Percentiles rank a stretch among this genome's conserved stretches.
phyloP scores from a whole-genome alignment of 2,113 vertebrate species.

The Pseudopodoces humilis region DNA sequence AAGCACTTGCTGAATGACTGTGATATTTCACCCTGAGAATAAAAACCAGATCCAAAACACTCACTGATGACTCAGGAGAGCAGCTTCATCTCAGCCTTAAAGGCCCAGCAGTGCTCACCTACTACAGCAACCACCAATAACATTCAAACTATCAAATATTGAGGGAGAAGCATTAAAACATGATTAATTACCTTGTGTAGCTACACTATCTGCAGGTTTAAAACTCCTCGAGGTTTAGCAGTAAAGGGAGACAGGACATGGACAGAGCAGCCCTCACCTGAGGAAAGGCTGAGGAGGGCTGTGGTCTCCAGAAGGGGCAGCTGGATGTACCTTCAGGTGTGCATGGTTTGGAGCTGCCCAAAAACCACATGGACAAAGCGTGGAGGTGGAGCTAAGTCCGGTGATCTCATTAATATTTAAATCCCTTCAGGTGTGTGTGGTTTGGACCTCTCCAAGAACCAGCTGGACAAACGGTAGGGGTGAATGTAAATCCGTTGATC shows the following conservation, averaged over 20 bases:
- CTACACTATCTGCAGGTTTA: not conserved
- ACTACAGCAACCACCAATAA: not conserved
- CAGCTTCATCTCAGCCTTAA: not conserved
- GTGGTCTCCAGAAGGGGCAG: too few species aligned
- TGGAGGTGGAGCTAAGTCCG: too few species aligned
- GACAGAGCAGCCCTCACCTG: accelerated
- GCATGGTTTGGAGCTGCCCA: too few species aligned
- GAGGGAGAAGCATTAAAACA: not conserved
- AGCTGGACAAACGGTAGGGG: not conserved
- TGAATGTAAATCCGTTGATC: accelerated
- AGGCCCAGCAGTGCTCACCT: not conserved
- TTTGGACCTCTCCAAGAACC: too few species aligned
- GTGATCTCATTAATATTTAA: too few species aligned
- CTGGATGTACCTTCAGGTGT: too few species aligned
- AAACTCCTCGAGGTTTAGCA: not conserved
- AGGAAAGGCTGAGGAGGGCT: not conserved
- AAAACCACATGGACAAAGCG: not conserved
- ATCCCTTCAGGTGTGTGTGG: too few species aligned
- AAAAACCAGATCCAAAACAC: not conserved
- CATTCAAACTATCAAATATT: not conserved
- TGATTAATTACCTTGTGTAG: not conserved
- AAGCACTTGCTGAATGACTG: not conserved
- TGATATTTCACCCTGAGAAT: not conserved
- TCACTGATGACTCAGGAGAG: not conserved
- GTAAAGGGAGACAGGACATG: not conserved